Evolutionary conservation across 2,113 vertebrate genomes (phyloP).

Genomic region (Lamprotornis superbus): DNA sequence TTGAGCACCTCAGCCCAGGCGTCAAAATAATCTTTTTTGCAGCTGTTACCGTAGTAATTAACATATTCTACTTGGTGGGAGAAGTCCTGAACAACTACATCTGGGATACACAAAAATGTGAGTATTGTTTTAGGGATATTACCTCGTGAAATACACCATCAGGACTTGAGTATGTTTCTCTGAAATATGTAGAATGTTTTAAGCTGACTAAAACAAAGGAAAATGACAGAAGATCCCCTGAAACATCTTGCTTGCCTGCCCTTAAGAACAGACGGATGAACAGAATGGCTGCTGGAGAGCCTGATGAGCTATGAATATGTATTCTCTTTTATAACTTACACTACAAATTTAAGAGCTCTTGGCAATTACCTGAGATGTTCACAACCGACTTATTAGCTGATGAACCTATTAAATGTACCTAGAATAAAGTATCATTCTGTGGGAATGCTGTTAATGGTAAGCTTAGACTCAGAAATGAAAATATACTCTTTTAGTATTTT

Average conservation of each 20-base stretch:
- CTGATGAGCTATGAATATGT: constrained; percentile 28
- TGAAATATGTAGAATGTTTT: neutral
- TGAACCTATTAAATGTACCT: constrained; percentile 41
- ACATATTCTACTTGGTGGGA: constrained; percentile 88
- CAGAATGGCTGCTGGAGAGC: neutral
- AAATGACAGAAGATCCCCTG: neutral
- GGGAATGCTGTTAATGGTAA: neutral
- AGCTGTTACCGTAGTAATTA: constrained; percentile 77
- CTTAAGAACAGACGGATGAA: neutral
- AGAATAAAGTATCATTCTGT: constrained; percentile 11
- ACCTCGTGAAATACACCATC: neutral
- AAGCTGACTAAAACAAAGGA: neutral
- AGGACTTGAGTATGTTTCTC: neutral
- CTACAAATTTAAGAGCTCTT: constrained; percentile 59
- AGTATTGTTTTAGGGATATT: constrained; percentile 57
- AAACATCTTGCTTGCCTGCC: neutral
- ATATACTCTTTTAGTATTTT: neutral
- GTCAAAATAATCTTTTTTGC: constrained; percentile 87
- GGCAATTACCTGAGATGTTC: constrained; percentile 56
- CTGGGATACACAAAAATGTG: constrained; percentile 89
- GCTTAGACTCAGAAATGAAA: constrained; percentile 6
- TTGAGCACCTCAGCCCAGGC: constrained; percentile 85
- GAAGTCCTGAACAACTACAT: constrained; percentile 95
- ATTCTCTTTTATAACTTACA: constrained; percentile 34
- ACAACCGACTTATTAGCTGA: constrained; percentile 23